A percentile compares a stretch with the other conserved stretches of the same genome.
These are phyloP conservation scores for Sprattus sprattus DNA, from an alignment of 2,113 vertebrate genomes.

Conservation along the genomic window DNA sequence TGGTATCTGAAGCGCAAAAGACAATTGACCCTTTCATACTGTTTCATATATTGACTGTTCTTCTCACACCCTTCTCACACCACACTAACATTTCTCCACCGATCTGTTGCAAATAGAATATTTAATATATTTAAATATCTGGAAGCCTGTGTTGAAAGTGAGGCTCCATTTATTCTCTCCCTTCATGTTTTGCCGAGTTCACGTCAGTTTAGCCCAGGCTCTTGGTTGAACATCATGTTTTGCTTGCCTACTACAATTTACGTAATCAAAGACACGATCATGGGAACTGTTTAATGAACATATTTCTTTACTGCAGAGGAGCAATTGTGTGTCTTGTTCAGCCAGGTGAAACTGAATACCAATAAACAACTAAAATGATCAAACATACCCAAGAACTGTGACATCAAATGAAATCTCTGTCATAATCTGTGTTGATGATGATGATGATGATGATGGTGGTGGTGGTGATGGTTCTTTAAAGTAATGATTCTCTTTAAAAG, in stretches of 20 bases:
- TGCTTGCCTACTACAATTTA: not conserved
- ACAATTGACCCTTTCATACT: not conserved
- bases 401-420: not conserved
- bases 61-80: constrained; percentile 50
- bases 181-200: constrained; percentile 53
- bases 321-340: constrained; percentile 62
- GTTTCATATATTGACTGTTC: constrained; percentile 38
- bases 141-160: constrained; percentile 60
- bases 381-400: not conserved
- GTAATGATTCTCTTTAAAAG: not conserved
- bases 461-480: not conserved
- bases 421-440: no score
- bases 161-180: constrained; percentile 52
- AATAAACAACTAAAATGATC: constrained; percentile 20
- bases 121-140: constrained; percentile 74
- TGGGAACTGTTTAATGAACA: not conserved
- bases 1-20: not conserved
- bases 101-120: constrained; percentile 68
- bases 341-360: constrained; percentile 63
- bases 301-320: constrained; percentile 20
- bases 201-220: not conserved
- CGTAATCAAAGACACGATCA: not conserved
- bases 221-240: not conserved
- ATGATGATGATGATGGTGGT: not conserved
- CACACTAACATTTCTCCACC: constrained; percentile 64